These are phyloP conservation scores for Octonoba sinensis DNA, from an alignment of 2,888 invertebrate species.

Conservation along the genomic window DNA sequence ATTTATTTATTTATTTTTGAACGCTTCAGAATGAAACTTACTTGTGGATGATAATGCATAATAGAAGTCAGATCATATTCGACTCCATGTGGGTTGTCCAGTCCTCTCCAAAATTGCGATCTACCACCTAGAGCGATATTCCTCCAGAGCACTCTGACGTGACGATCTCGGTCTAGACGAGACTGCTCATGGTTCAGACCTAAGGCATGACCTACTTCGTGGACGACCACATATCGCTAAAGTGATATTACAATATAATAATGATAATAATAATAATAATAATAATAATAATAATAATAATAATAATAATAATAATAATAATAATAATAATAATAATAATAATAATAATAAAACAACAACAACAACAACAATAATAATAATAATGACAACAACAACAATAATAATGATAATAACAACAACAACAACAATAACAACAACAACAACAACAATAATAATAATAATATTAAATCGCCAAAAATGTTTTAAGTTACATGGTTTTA, in stretches of 20 bases:
- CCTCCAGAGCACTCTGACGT: constrained; percentile 51
- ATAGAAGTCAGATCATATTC: constrained; percentile 65
- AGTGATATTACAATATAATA: not conserved
- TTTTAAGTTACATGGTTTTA: no score
- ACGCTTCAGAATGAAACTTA: constrained; percentile 6
- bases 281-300: no score
- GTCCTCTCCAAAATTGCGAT: constrained; percentile 45
- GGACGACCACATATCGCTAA: constrained; percentile 52
- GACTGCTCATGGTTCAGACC: constrained; percentile 61
- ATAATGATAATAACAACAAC: no score
- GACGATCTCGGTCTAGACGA: constrained; percentile 43
- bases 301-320: no score
- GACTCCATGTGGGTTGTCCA: constrained; percentile 52
- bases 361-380: no score
- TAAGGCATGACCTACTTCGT: constrained; percentile 58
- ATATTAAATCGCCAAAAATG: no score
- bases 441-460: no score
- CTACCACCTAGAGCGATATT: constrained; percentile 50
- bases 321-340: no score
- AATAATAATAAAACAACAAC: no score
- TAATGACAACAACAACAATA: no score
- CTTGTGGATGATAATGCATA: constrained; percentile 65
- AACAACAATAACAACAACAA: no score
- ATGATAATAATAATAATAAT: not conserved
- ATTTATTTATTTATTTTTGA: no score